These are phyloP conservation scores for Hypsibius dujardini DNA, from an alignment of 1,140 invertebrate species.

Conservation along the genomic window DNA sequence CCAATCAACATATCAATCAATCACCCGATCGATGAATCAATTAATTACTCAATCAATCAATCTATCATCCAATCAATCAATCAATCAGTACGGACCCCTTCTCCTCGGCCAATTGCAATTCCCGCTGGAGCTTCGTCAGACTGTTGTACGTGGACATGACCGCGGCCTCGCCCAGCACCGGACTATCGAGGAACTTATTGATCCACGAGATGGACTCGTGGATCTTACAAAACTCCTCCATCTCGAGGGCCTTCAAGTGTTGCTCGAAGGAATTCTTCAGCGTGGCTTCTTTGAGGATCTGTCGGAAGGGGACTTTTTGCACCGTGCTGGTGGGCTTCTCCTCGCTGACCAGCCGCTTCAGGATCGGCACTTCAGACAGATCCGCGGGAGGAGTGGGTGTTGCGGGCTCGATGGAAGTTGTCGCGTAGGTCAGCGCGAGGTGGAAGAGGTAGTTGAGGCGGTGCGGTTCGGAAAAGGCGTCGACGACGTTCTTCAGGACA, in stretches of 20 bases:
- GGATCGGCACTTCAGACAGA: neutral
- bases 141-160: neutral
- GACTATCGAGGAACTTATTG: slow-evolving; percentile 11
- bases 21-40: no score
- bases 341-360: neutral
- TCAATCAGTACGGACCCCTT: slow-evolving; percentile 1
- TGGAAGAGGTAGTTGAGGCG: neutral
- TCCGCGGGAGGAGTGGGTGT: neutral
- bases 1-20: no score
- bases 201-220: slow-evolving; percentile 10
- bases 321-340: neutral
- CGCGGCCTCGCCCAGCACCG: slow-evolving; percentile 14
- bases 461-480: neutral
- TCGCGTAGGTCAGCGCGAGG: neutral
- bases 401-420: neutral
- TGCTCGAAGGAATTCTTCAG: slow-evolving; percentile 14
- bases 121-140: neutral
- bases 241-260: neutral
- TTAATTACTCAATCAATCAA: no score
- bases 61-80: no score
- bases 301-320: neutral
- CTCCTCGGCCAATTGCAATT: neutral
- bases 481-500: neutral
- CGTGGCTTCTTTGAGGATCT: slow-evolving; percentile 14
- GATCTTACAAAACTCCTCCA: slow-evolving; percentile 1